phyloP scores from a whole-genome alignment of 2,888 invertebrate species.

The Tipula helvola region DNA sequence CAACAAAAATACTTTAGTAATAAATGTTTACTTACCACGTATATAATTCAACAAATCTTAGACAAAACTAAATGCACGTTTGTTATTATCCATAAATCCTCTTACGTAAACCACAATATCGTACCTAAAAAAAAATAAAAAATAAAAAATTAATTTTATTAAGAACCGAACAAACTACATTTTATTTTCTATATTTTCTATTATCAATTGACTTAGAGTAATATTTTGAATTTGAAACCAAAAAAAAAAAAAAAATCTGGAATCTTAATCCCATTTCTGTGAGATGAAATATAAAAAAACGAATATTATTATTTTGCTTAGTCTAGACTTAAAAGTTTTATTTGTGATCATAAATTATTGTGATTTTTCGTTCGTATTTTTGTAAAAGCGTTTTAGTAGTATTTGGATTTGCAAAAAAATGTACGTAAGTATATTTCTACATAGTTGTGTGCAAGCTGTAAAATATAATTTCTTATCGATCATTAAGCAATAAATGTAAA shows the following conservation, averaged over 20 bases:
- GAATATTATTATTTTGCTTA: background rate
- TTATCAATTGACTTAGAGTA: background rate
- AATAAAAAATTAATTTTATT: background rate
- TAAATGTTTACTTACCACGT: background rate
- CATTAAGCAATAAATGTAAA: background rate
- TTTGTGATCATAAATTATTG: background rate
- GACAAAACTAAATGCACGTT: background rate
- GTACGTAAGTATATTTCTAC: background rate
- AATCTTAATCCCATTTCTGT: background rate
- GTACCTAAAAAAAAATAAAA: background rate
- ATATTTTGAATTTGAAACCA: background rate
- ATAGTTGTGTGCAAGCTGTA: background rate
- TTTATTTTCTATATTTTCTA: background rate
- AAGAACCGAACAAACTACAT: background rate
- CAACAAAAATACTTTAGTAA: background rate
- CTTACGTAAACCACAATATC: background rate
- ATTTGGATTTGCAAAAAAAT: background rate
- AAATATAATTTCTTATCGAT: background rate
- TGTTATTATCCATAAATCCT: background rate
- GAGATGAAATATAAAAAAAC: background rate
- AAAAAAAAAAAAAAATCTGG: background rate
- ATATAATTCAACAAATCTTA: background rate
- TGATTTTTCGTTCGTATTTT: background rate
- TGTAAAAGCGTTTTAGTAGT: background rate
- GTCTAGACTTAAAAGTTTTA: constrained; percentile 1